Percentiles rank a stretch among this genome's conserved stretches.
phyloP scores from a whole-genome alignment of 2,888 invertebrate species.

The Eristalinus sepulchralis region DNA sequence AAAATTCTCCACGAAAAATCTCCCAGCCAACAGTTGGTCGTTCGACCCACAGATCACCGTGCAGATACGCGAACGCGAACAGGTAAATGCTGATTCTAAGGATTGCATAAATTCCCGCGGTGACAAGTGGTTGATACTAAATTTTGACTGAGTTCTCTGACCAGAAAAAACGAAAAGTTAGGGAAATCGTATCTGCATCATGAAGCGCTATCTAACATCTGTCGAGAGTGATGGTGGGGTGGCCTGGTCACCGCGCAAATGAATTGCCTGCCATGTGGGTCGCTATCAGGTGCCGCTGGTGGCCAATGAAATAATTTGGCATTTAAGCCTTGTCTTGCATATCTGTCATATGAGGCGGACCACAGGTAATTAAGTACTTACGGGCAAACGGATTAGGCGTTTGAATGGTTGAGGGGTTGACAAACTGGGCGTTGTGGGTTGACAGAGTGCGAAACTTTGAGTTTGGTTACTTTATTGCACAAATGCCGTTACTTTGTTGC shows the following conservation, averaged over 20 bases:
- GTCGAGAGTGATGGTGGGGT: slow-evolving; percentile 13
- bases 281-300: neutral
- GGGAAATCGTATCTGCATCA: slow-evolving; percentile 38
- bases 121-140: slow-evolving; percentile 47
- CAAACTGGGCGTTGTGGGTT: neutral
- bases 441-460: neutral
- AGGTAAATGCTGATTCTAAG: slow-evolving; percentile 45
- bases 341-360: slow-evolving; percentile 43
- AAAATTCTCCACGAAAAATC: slow-evolving; percentile 48
- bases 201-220: slow-evolving; percentile 55
- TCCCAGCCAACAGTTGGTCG: slow-evolving; percentile 24
- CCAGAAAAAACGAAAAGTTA: neutral
- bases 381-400: neutral
- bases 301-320: slow-evolving; percentile 28
- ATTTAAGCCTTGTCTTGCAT: slow-evolving; percentile 40
- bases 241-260: slow-evolving; percentile 25
- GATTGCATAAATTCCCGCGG: slow-evolving; percentile 57
- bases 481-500: too few relatives aligned
- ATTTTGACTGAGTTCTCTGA: neutral
- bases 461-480: neutral
- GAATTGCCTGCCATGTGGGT: neutral
- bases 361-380: slow-evolving; percentile 35
- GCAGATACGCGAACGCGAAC: neutral
- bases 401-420: slow-evolving; percentile 1
- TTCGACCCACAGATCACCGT: neutral